Percentiles rank a stretch among this genome's conserved stretches.
These are phyloP conservation scores for Periophthalmus modestus DNA, from an alignment of 2,113 vertebrate species.

Conservation along the genomic window DNA sequence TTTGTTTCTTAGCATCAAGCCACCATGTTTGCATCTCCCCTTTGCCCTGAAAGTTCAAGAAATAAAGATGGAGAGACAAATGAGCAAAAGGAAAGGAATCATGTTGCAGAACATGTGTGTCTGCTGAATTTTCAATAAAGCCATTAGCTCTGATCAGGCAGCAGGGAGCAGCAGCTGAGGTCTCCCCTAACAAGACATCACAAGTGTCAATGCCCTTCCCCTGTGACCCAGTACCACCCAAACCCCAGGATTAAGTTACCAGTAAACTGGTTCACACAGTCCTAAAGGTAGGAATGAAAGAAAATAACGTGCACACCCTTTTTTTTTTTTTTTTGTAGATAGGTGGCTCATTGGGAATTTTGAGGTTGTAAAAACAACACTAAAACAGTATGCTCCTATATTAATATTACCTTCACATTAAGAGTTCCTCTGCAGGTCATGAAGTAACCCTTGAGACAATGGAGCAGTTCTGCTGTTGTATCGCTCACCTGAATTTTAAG, in stretches of 20 bases:
- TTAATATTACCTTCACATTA: conserved; percentile 73
- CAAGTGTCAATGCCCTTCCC: conserved; percentile 25
- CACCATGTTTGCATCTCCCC: conserved; percentile 82
- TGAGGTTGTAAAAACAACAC: background rate
- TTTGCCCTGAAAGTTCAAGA: conserved; percentile 69
- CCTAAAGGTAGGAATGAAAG: background rate
- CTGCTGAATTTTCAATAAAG: conserved; percentile 61
- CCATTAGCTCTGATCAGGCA: conserved; percentile 49
- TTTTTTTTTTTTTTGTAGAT: background rate
- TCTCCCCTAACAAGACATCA: conserved; percentile 54
- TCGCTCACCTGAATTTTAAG: conserved; percentile 81
- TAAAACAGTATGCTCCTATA: background rate
- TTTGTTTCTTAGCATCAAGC: conserved; percentile 71
- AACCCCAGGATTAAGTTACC: conserved; percentile 38
- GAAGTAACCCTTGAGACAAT: conserved; percentile 71
- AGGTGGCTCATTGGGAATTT: background rate
- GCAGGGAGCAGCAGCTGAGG: conserved; percentile 64
- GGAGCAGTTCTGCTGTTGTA: conserved; percentile 73
- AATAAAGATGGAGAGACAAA: conserved; percentile 5
- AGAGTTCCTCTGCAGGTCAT: conserved; percentile 76
- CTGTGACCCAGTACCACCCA: conserved; percentile 27
- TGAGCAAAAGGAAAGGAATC: conserved; percentile 18
- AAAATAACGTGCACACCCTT: conserved; percentile 25
- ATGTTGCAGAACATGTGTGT: conserved; percentile 42
- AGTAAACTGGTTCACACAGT: conserved; percentile 12